phyloP scores from a whole-genome alignment of 2,113 vertebrate genomes.

The Motacilla alba region DNA sequence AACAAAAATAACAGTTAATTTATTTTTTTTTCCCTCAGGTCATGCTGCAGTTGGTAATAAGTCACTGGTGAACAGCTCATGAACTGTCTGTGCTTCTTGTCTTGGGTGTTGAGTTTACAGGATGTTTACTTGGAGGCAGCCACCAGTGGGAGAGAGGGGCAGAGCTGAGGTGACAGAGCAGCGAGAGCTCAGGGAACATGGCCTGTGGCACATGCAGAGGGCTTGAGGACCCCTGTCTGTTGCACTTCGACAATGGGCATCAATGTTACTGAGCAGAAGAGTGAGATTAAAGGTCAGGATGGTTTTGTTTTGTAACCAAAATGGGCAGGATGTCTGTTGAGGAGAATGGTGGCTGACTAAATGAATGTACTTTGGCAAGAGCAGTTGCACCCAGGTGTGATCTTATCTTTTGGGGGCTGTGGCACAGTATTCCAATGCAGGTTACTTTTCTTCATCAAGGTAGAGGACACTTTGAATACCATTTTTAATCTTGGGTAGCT shows the following conservation, averaged over 20 bases:
- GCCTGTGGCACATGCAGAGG: background rate
- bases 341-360: background rate
- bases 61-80: background rate
- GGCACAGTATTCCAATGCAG: rapidly evolving
- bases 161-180: background rate
- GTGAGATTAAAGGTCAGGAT: background rate
- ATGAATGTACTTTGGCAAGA: background rate
- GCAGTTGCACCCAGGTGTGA: background rate
- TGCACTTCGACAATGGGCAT: background rate
- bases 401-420: background rate
- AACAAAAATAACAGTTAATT: background rate
- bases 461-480: background rate
- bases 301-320: background rate
- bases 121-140: background rate
- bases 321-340: background rate
- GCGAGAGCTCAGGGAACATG: background rate
- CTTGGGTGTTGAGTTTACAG: background rate
- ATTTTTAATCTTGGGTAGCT: background rate
- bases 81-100: background rate
- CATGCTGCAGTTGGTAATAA: background rate
- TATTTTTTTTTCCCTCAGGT: background rate
- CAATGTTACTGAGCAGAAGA: background rate
- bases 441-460: background rate
- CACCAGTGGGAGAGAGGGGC: background rate
- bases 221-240: background rate